phyloP scores from a whole-genome alignment of 1,140 invertebrate genomes.

The Micrasema longulum region DNA sequence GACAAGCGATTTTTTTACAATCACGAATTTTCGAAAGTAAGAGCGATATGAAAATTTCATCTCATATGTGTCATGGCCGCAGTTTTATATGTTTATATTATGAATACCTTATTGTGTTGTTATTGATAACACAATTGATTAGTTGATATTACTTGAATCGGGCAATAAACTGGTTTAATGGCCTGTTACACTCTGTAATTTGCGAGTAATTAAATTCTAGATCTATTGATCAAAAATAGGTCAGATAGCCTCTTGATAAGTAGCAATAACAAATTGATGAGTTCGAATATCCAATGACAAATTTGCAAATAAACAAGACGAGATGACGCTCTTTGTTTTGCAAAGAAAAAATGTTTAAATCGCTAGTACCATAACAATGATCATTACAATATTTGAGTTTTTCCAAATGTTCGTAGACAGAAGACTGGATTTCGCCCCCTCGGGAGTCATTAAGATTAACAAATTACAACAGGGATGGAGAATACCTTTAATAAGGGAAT shows the following conservation, averaged over 20 bases:
- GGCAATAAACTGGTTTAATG: constrained; percentile 8
- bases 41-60: constrained; percentile 4
- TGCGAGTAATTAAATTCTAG: constrained; percentile 5
- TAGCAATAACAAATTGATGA: no score
- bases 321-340: no score
- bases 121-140: constrained; percentile 17
- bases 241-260: neutral
- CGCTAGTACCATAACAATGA: no score
- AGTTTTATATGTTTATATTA: neutral
- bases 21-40: constrained; percentile 16
- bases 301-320: no score
- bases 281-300: no score
- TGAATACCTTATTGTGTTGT: constrained; percentile 11
- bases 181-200: constrained; percentile 1
- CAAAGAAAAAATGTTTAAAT: no score
- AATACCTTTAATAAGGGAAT: no score
- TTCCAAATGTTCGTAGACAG: no score
- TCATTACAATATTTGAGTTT: no score
- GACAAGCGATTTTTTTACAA: constrained; percentile 20
- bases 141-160: constrained; percentile 1
- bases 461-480: no score
- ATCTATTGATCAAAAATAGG: neutral
- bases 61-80: constrained; percentile 26
- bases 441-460: no score
- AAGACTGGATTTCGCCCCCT: no score